Evolutionary conservation across 2,113 vertebrate species (phyloP).

Genomic region (Columbina picui): DNA sequence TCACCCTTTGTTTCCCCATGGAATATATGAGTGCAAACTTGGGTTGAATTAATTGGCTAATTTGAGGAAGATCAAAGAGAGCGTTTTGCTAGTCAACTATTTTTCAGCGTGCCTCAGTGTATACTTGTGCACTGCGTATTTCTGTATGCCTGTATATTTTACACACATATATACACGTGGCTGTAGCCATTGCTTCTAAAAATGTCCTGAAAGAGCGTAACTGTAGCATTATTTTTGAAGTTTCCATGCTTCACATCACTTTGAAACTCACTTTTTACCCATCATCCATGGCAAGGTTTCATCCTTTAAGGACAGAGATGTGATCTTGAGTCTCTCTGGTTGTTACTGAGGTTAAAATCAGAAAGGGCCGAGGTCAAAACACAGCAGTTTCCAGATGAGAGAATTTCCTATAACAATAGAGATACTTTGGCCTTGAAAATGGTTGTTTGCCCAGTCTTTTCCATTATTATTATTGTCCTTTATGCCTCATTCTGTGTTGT

Average conservation of each 20-base stretch:
- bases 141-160: fast-evolving
- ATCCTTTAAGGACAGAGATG: neutral
- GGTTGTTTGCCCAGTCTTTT: neutral
- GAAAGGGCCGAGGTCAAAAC: neutral
- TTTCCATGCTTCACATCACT: neutral
- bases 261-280: neutral
- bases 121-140: fast-evolving
- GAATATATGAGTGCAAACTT: neutral
- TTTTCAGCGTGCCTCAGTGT: neutral
- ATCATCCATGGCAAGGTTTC: neutral
- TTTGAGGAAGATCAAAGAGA: neutral
- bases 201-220: fast-evolving
- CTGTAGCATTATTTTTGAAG: neutral
- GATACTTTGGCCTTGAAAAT: neutral
- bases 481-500: neutral
- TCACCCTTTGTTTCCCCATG: neutral
- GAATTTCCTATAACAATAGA: neutral
- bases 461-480: neutral
- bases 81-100: neutral
- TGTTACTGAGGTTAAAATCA: neutral
- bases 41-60: fast-evolving
- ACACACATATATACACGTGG: fast-evolving
- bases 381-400: neutral
- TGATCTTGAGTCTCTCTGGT: neutral
- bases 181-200: neutral